phyloP scores from a whole-genome alignment of 2,888 invertebrate genomes.

The Cheilosia soror region DNA sequence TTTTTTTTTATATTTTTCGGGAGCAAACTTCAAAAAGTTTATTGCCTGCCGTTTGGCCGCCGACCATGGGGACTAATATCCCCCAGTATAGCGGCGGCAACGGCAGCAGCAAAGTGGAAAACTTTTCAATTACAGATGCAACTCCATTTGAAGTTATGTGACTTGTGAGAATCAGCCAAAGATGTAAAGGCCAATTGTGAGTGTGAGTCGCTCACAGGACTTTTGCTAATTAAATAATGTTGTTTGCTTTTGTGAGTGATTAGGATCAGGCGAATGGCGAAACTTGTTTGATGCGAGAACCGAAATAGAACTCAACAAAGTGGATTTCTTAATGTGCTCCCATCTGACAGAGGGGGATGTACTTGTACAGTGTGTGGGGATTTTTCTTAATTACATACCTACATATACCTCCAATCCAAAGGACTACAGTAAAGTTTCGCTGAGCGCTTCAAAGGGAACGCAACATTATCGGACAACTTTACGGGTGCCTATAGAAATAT shows the following conservation, averaged over 20 bases:
- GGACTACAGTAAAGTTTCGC: too few relatives aligned
- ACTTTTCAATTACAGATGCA: slow-evolving; percentile 75
- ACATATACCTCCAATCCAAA: not conserved
- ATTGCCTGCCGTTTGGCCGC: slow-evolving; percentile 43
- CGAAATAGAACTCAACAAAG: slow-evolving; percentile 16
- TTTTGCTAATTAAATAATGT: slow-evolving; percentile 70
- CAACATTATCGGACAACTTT: too few relatives aligned
- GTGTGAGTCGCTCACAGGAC: slow-evolving; percentile 29
- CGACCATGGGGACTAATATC: slow-evolving; percentile 46
- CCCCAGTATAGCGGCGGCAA: not conserved
- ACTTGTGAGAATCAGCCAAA: slow-evolving; percentile 57
- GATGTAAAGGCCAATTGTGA: slow-evolving; percentile 62
- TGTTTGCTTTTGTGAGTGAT: slow-evolving; percentile 70
- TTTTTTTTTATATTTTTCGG: slow-evolving; percentile 28
- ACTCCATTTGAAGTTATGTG: slow-evolving; percentile 72
- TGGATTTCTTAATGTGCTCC: slow-evolving; percentile 38
- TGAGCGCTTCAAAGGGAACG: too few relatives aligned
- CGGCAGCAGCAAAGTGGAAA: slow-evolving; percentile 50
- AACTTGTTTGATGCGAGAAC: slow-evolving; percentile 48
- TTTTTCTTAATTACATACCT: not conserved
- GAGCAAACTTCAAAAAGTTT: slow-evolving; percentile 63
- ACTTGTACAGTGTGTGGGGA: not conserved
- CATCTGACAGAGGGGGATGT: not conserved
- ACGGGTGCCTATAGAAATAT: too few relatives aligned
- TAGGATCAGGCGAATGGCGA: slow-evolving; percentile 56